phyloP scores from a whole-genome alignment of 2,797 vertebrate genomes.

The Myotis findleyi region DNA sequence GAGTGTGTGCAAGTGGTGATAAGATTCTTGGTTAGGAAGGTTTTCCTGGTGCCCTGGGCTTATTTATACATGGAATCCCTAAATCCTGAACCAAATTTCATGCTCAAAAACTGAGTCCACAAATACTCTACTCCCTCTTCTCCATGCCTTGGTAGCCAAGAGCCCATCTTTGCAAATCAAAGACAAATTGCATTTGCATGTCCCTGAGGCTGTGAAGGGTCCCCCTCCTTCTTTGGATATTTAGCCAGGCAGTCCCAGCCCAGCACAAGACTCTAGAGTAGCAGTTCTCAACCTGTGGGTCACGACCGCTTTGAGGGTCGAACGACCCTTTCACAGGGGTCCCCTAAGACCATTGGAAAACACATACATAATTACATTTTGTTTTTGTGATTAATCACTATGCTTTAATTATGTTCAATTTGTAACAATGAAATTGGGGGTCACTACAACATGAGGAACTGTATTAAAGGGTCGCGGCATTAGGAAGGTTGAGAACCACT shows the following conservation, averaged over 20 bases:
- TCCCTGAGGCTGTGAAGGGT: background rate
- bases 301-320: too few species aligned
- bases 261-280: background rate
- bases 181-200: background rate
- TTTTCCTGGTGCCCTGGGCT: background rate
- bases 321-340: too few species aligned
- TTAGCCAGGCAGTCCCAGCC: background rate
- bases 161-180: background rate
- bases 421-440: too few species aligned
- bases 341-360: too few species aligned
- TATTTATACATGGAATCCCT: background rate
- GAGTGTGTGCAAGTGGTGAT: background rate
- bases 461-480: too few species aligned
- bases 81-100: constrained; percentile 19
- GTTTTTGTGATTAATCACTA: too few species aligned
- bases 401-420: too few species aligned
- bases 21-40: background rate
- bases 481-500: too few species aligned
- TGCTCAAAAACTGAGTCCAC: background rate
- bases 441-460: too few species aligned
- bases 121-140: background rate
- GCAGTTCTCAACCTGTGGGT: too few species aligned
- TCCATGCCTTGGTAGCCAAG: background rate
- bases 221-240: background rate
- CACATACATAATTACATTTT: too few species aligned